Base-by-base conservation (phyloP, 2,113 vertebrate genomes). In the Callospermophilus lateralis region DNA sequence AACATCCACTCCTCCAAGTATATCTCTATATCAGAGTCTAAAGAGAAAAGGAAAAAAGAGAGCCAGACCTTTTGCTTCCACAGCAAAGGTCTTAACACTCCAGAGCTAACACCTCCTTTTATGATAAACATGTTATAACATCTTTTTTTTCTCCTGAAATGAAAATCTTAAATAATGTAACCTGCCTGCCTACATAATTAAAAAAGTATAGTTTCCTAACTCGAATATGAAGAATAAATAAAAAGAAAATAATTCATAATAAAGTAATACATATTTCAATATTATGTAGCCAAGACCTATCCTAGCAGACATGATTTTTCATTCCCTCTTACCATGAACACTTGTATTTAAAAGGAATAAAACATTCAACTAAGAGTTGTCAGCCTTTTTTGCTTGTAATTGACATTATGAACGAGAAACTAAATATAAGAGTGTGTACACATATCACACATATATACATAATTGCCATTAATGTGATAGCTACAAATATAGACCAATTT, bases 231-330 rank as follows among this genome's bases (percentile, higher is more conserved):
- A 81, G 67, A 20, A 83, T 7, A 94, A 88, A 58, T 94, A 65
- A 79, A 80, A 89, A 48, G 63, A 89, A 97, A 96, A 76, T 73
- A 58, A 81, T 86, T 78, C 81, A 48, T 58, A 89, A 15, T n/a
- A 74, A 73, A 53, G 22, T 68, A 84, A 73, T 72, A 34, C 10
- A 6, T 81, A 84, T 74, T 81, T 96, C 4, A 90, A 13, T 81
- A 30, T 86, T 28, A 1, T n/a, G 3, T 34, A 6, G 39, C 39
- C 4, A 53, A 79, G 76, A 86, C 67, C 32, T 77, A 24, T 45
- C 45, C 11, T 95, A 16, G 65, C 92, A 65, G 34, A 39, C 58
- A 4, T 28, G 11, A 34, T 67, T 26, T n/a, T 67, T 93, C 58
- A 6, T 76, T 68, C 45, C 32, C 89, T 55, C 20, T 81, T 48